Conservation (phyloP, 2,113 vertebrate species). For the Strigops habroptila region DNA sequence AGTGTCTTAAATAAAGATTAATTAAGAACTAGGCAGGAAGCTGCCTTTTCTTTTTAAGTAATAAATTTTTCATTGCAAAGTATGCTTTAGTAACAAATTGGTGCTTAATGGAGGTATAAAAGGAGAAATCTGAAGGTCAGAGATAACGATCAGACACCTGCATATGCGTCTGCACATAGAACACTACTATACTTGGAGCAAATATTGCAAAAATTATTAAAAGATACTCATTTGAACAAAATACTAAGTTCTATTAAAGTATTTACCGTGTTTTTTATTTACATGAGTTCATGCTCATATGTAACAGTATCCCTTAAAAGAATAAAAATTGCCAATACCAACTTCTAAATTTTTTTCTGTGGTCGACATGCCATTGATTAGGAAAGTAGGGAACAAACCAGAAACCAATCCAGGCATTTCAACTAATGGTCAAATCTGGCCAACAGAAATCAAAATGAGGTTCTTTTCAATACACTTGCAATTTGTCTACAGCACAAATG, state of each 20-base stretch:
- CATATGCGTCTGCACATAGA: neutral
- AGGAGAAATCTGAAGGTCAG: neutral
- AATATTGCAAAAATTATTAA: neutral
- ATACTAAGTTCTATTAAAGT: neutral
- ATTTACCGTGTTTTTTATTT: neutral
- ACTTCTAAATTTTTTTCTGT: neutral
- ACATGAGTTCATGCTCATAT: neutral
- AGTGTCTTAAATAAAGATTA: constrained; percentile 23
- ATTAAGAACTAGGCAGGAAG: constrained; percentile 4
- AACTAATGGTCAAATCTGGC: neutral
- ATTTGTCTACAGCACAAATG: neutral
- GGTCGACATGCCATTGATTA: neutral
- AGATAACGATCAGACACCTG: neutral
- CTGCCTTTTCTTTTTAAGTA: constrained; percentile 16
- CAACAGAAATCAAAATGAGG: neutral
- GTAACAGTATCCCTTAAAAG: neutral
- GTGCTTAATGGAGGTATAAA: neutral
- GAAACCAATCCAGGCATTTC: neutral
- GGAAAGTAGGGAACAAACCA: neutral
- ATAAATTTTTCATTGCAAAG: constrained; percentile 2
- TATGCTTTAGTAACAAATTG: neutral
- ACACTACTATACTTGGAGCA: neutral
- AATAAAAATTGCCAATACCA: neutral
- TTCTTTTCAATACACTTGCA: neutral
- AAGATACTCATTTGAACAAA: neutral